These are phyloP conservation scores for Melitaea athalia DNA, from an alignment of 2,888 invertebrate genomes.

Conservation along the genomic window DNA sequence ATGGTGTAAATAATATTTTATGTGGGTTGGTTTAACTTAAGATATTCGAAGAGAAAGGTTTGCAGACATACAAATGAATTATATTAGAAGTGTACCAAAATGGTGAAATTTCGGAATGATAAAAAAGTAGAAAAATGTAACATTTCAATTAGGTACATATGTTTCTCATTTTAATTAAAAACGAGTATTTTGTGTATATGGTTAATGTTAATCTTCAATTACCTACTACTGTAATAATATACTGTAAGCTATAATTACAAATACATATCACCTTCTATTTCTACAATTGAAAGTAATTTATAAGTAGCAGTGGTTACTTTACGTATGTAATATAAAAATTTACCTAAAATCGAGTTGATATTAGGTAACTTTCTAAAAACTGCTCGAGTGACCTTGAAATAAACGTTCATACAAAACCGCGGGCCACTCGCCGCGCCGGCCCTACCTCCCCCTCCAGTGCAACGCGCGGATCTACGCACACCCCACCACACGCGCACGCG, in stretches of 20 bases:
- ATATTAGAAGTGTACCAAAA: background rate
- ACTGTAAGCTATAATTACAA: background rate
- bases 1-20: background rate
- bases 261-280: slow-evolving; percentile 1
- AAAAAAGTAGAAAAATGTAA: too few relatives aligned
- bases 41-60: background rate
- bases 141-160: too few relatives aligned
- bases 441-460: slow-evolving; percentile 62
- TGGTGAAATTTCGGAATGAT: background rate
- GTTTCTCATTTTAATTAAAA: too few relatives aligned
- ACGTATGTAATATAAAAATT: slow-evolving; percentile 50
- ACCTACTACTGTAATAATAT: background rate
- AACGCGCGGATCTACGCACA: slow-evolving; percentile 68
- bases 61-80: background rate
- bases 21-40: background rate
- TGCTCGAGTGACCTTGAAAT: slow-evolving; percentile 81
- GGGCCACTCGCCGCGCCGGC: slow-evolving; percentile 74
- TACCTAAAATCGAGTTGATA: slow-evolving; percentile 61
- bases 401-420: slow-evolving; percentile 81
- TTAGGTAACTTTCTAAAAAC: slow-evolving; percentile 82
- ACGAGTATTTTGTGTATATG: too few relatives aligned
- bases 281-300: slow-evolving; percentile 16
- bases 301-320: slow-evolving; percentile 11
- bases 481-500: slow-evolving; percentile 55
- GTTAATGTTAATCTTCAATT: background rate